These are phyloP conservation scores for Nothobranchius furzeri DNA, from an alignment of 2,113 vertebrate species.

Conservation along the genomic window DNA sequence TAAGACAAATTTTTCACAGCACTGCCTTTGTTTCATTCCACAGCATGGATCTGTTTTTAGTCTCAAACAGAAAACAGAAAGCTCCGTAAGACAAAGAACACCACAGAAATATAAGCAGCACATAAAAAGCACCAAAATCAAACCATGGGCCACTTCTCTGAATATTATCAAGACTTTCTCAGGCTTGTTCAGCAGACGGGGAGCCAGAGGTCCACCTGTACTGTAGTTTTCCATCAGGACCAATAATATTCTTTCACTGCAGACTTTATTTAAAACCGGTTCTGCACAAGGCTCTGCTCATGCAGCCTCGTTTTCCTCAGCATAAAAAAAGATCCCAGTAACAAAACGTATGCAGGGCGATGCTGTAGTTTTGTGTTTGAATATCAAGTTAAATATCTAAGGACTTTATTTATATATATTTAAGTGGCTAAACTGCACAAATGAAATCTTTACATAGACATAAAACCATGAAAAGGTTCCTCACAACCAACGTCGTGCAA, in stretches of 20 bases:
- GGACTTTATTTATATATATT: conserved; percentile 38
- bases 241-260: conserved; percentile 29
- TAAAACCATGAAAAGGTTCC: conserved; percentile 38
- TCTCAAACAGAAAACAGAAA: conserved; percentile 32
- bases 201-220: background rate
- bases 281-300: conserved; percentile 67
- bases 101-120: conserved; percentile 69
- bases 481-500: conserved; percentile 46
- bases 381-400: conserved; percentile 59
- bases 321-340: conserved; percentile 30
- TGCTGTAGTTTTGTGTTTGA: conserved; percentile 37
- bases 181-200: conserved; percentile 28
- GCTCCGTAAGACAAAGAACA: conserved; percentile 53
- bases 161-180: conserved; percentile 49
- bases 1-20: conserved; percentile 80
- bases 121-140: conserved; percentile 63
- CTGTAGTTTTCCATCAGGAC: conserved; percentile 14
- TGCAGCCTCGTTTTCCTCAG: conserved; percentile 39
- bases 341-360: conserved; percentile 41
- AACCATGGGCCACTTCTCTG: conserved; percentile 39
- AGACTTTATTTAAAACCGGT: conserved; percentile 34
- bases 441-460: conserved; percentile 58
- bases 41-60: conserved; percentile 56
- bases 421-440: conserved; percentile 65
- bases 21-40: conserved; percentile 68